Evolutionary conservation across 1,140 invertebrate species (phyloP).

Genomic region (Drosophila suzukii): DNA sequence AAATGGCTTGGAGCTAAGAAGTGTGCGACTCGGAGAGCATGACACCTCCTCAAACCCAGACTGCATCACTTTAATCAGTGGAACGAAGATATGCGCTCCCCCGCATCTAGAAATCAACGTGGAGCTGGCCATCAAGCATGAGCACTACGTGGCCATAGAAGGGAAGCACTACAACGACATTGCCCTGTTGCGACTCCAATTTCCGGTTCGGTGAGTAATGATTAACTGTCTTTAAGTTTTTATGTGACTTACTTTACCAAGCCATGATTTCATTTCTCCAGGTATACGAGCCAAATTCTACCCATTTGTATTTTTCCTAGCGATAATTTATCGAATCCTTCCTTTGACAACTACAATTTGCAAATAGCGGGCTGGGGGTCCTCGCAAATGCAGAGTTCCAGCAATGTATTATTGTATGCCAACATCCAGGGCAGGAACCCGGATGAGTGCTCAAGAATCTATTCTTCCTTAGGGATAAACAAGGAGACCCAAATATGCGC

Average conservation of each 20-base stretch:
- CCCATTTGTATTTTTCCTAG: neutral
- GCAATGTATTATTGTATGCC: neutral
- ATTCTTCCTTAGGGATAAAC: neutral
- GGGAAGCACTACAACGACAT: constrained; percentile 89
- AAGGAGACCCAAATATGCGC: neutral
- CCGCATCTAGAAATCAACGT: constrained; percentile 87
- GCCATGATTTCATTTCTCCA: neutral
- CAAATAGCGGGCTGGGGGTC: neutral
- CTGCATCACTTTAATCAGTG: constrained; percentile 61
- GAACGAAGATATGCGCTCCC: constrained; percentile 13
- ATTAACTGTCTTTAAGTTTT: neutral
- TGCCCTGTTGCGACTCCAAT: constrained; percentile 88
- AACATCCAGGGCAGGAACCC: neutral
- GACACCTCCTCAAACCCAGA: constrained; percentile 53
- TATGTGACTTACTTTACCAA: neutral
- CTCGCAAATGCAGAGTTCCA: rapidly evolving
- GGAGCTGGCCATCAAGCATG: constrained; percentile 88
- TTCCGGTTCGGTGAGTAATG: constrained; percentile 83
- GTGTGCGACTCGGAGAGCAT: constrained; percentile 78
- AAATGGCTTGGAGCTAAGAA: constrained; percentile 57
- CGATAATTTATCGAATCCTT: neutral
- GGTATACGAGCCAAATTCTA: neutral
- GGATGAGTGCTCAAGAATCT: neutral
- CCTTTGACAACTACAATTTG: neutral
- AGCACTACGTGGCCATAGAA: constrained; percentile 59